Evolutionary conservation across 2,797 vertebrate genomes (phyloP).

Genomic region (Myripristis jacobus): DNA sequence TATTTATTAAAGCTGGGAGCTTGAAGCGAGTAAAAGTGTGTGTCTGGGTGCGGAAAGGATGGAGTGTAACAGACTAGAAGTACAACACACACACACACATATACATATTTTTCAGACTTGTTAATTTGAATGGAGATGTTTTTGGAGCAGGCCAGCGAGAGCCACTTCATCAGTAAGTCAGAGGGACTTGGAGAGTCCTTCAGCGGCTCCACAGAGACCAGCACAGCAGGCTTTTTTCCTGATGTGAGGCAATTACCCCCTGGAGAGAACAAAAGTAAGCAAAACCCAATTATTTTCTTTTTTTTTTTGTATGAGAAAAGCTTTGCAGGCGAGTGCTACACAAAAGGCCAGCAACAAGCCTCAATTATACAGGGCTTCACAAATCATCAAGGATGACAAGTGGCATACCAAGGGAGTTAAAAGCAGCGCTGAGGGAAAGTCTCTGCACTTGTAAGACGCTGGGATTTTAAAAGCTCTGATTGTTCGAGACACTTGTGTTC

Average conservation of each 20-base stretch:
- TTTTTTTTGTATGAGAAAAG: slow-evolving; percentile 16
- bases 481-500: not conserved
- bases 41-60: not conserved
- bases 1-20: not conserved
- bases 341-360: not conserved
- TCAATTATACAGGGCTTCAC: not conserved
- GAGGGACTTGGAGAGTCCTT: slow-evolving; percentile 37
- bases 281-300: slow-evolving; percentile 43
- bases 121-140: slow-evolving; percentile 34
- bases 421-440: slow-evolving; percentile 4
- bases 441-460: not conserved
- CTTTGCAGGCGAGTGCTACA: slow-evolving; percentile 11
- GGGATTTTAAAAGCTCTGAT: no score
- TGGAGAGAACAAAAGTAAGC: slow-evolving; percentile 33
- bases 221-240: slow-evolving; percentile 44
- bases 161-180: slow-evolving; percentile 56
- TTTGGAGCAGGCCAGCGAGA: slow-evolving; percentile 28
- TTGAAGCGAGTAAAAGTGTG: not conserved
- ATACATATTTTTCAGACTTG: slow-evolving; percentile 23
- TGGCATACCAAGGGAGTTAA: not conserved
- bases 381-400: not conserved
- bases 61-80: not conserved
- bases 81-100: not conserved
- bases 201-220: slow-evolving; percentile 35
- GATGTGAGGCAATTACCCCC: slow-evolving; percentile 31